Evolutionary conservation across 2,113 vertebrate genomes (phyloP).

Genomic region (Pachypanchax playfairii): DNA sequence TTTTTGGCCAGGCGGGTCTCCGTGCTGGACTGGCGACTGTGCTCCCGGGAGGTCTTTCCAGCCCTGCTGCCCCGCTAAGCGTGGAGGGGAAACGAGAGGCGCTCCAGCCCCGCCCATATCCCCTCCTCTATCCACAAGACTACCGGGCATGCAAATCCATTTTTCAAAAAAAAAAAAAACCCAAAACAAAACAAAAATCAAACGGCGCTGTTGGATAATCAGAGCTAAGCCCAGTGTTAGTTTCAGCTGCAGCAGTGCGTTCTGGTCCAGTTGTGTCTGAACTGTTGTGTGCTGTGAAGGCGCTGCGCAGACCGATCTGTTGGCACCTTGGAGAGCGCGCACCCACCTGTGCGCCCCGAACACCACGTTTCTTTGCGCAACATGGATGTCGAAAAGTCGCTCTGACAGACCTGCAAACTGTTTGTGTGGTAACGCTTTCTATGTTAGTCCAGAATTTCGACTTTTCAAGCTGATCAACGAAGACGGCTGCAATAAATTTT

Average conservation of each 20-base stretch:
- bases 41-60: constrained; percentile 82
- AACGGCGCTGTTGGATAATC: constrained; percentile 44
- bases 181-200: constrained; percentile 31
- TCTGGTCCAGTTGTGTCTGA: constrained; percentile 30
- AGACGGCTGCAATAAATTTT: constrained; percentile 30
- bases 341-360: constrained; percentile 73
- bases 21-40: constrained; percentile 80
- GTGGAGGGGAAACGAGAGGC: constrained; percentile 77
- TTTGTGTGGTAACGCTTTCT: neutral
- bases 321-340: constrained; percentile 71
- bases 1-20: constrained; percentile 77
- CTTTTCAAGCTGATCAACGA: constrained; percentile 1
- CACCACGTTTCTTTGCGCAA: constrained; percentile 58
- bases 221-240: constrained; percentile 1
- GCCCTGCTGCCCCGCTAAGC: constrained; percentile 79
- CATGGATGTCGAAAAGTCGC: constrained; percentile 42
- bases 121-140: constrained; percentile 82
- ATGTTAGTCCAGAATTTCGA: constrained; percentile 13
- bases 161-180: constrained; percentile 11
- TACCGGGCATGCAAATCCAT: constrained; percentile 74
- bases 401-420: constrained; percentile 8
- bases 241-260: constrained; percentile 19
- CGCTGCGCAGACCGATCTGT: constrained; percentile 35
- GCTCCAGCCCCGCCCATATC: constrained; percentile 84
- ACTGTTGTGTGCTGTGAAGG: constrained; percentile 6